Evolutionary conservation across 2,113 vertebrate genomes (phyloP).

Genomic region (Mixornis gularis): DNA sequence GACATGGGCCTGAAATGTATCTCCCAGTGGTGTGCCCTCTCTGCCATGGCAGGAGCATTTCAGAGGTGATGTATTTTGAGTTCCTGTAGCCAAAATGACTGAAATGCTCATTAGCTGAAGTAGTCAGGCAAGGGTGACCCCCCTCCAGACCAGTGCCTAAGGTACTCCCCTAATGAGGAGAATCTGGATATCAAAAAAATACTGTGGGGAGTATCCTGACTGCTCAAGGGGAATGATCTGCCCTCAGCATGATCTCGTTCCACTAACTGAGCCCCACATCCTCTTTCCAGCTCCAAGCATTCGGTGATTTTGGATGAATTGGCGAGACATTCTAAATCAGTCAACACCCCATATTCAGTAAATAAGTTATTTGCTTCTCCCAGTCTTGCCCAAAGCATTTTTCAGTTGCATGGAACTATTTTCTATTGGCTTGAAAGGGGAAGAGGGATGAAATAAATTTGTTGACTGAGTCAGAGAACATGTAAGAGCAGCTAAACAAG

Average conservation of each 20-base stretch:
- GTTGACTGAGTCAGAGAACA: background rate
- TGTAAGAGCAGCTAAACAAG: conserved; percentile 6
- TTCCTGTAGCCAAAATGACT: background rate
- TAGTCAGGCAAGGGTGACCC: background rate
- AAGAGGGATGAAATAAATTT: conserved; percentile 2
- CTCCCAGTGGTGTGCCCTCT: background rate
- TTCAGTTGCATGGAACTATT: background rate
- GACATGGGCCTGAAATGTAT: background rate
- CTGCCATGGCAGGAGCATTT: background rate
- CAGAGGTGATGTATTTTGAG: background rate
- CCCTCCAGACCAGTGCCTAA: background rate
- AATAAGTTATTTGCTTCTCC: conserved; percentile 4
- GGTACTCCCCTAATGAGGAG: background rate
- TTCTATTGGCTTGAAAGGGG: conserved; percentile 5
- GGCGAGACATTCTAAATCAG: background rate
- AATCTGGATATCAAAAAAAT: background rate
- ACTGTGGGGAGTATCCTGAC: background rate
- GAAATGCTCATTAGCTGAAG: background rate
- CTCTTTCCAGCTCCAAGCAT: background rate
- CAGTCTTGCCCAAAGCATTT: conserved; percentile 18
- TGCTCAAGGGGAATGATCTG: background rate
- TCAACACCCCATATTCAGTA: background rate
- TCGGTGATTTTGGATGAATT: background rate
- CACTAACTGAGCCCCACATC: background rate
- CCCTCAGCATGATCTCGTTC: background rate